Evolutionary conservation across 2,113 vertebrate genomes (phyloP), one percentile per base, ranked within the genome.

Genomic region (Leptobrachium ailaonicum): DNA sequence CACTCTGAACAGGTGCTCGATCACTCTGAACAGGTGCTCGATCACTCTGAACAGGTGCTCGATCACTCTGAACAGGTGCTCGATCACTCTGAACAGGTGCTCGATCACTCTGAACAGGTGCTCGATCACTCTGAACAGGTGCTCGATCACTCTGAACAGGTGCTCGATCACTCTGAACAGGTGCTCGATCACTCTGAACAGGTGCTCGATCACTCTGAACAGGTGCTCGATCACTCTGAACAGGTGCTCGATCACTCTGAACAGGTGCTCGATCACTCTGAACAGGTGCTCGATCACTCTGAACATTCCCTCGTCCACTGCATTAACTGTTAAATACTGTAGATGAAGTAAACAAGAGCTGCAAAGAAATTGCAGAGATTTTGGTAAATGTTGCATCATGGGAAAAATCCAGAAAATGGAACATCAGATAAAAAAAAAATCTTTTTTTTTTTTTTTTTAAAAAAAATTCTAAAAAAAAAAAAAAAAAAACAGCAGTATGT

Each of bases 81-180:
- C 43, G 50, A 40, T 53, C 2, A 73, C 50, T 63, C 40, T 44
- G 12, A 32, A 47, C 76, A 62, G 76, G 54, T 69, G 64, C 66
- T 42, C 3, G 11, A 32, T 32, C 20, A 32, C 20, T 32, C 20
- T 32, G 47, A 50, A 50, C 4, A 3, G 4, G 4, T 63, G 5
- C 13, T n/a, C 43, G 50, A 40, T 53, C 2, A 73, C 50, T 63
- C 40, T 44, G 12, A 32, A 47, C 76, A 62, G 76, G 54, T 69
- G 64, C 66, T 42, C 3, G 11, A 32, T 32, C 20, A 32, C 20
- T 32, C 20, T 32, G 47, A 50, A 50, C 4, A 3, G 4, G 4
- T 63, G 5, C 13, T n/a, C 43, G 50, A 40, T 53, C 2, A 73
- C 50, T 63, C 40, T 44, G 12, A 32, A 47, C 76, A 62, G 76